Percentiles rank a stretch among this genome's conserved stretches.
Conservation (phyloP, 2,888 invertebrate genomes). For the Eugnorisma glareosa region DNA sequence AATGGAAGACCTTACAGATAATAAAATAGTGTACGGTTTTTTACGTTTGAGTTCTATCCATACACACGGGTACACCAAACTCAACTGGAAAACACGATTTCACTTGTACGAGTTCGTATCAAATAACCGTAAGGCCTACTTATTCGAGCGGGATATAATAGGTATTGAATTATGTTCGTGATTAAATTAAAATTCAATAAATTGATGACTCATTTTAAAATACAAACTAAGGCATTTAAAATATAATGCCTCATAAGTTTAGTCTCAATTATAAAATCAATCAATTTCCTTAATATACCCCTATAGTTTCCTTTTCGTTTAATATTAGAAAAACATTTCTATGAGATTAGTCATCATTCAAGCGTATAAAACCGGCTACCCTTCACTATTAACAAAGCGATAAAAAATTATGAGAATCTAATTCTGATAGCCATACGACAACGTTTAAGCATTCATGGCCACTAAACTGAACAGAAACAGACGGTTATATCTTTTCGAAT, state of each 20-base stretch:
- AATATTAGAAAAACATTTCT: background rate
- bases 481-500: background rate
- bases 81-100: background rate
- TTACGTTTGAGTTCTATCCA: slow-evolving; percentile 2
- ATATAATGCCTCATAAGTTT: background rate
- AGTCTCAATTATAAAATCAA: background rate
- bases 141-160: background rate
- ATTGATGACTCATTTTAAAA: background rate
- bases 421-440: background rate
- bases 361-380: slow-evolving; percentile 7
- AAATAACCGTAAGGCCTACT: background rate
- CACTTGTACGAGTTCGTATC: slow-evolving; percentile 5
- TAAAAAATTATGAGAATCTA: background rate
- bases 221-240: background rate
- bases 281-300: background rate
- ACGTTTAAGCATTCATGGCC: slow-evolving; percentile 1
- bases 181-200: background rate
- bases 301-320: background rate
- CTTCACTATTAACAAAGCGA: background rate
- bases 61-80: background rate
- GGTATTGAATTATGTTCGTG: background rate
- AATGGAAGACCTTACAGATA: background rate
- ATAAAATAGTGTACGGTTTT: background rate
- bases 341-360: slow-evolving; percentile 14
- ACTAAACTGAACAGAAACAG: background rate